phyloP scores from a whole-genome alignment of 2,113 vertebrate genomes.

The Herpetotheres cachinnans region DNA sequence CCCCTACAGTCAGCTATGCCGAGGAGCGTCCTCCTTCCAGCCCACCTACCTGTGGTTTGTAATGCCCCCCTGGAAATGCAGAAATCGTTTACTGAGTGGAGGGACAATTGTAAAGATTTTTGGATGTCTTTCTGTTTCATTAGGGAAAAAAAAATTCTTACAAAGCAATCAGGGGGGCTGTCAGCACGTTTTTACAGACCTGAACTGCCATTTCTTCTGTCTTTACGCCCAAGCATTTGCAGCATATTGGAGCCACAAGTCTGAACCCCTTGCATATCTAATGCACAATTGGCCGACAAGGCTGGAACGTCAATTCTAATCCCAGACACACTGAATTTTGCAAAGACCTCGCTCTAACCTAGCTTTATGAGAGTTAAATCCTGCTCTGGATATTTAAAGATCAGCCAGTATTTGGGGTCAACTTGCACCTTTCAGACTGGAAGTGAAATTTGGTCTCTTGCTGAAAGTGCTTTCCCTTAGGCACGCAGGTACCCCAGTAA shows the following conservation, averaged over 20 bases:
- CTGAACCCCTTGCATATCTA: background rate
- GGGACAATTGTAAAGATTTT: background rate
- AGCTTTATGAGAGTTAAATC: background rate
- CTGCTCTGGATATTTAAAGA: background rate
- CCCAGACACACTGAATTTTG: background rate
- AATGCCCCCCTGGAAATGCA: background rate
- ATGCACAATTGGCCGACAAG: background rate
- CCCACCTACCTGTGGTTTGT: fast-evolving
- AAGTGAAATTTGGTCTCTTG: background rate
- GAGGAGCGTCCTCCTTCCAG: background rate
- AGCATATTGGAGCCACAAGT: background rate
- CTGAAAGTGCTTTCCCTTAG: fast-evolving
- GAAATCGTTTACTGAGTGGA: background rate
- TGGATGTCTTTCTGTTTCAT: background rate
- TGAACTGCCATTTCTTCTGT: background rate
- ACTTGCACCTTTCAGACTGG: background rate
- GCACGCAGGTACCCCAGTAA: background rate
- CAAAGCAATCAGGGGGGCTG: background rate
- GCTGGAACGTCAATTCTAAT: background rate
- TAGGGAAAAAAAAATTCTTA: background rate
- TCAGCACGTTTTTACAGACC: background rate
- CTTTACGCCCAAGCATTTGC: background rate
- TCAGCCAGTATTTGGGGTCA: background rate
- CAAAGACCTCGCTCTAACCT: background rate
- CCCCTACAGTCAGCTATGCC: background rate